These are phyloP conservation scores for Balaeniceps rex DNA, from an alignment of 2,113 vertebrate genomes.

Conservation along the genomic window DNA sequence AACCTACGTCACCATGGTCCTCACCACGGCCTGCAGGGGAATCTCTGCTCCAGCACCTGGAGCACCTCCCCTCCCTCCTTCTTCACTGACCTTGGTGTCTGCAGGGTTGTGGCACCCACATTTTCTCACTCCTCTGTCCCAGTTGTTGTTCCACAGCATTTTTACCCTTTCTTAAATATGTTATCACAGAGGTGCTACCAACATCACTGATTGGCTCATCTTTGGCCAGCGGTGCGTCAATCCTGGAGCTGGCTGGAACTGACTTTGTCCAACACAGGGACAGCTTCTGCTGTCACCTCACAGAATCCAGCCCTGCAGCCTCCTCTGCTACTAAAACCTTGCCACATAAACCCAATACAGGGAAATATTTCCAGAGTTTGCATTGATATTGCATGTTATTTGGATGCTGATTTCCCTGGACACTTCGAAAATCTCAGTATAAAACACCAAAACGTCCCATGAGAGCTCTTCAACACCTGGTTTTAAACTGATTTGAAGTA, in stretches of 20 bases:
- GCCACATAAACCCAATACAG: neutral
- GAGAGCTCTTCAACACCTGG: neutral
- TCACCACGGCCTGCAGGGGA: neutral
- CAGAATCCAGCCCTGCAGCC: neutral
- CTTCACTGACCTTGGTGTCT: neutral
- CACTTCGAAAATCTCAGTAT: neutral
- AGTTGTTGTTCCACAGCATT: neutral
- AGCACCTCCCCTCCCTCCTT: neutral
- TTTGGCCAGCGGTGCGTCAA: accelerated
- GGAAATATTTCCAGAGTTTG: neutral
- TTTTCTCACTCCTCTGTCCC: too few relatives aligned
- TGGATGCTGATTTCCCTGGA: neutral
- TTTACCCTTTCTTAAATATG: neutral
- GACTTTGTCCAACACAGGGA: neutral
- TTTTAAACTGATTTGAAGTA: neutral
- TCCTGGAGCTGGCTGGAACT: neutral
- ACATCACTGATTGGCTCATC: neutral
- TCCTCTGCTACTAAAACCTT: neutral
- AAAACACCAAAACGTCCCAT: neutral
- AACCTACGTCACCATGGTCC: neutral
- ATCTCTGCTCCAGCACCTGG: neutral
- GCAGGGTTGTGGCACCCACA: neutral
- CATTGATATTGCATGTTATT: neutral
- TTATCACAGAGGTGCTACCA: neutral
- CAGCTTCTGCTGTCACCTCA: neutral